Evolutionary conservation across 2,113 vertebrate species (phyloP), one percentile per base, ranked within the genome.

Genomic region (Harpagus bidentatus): DNA sequence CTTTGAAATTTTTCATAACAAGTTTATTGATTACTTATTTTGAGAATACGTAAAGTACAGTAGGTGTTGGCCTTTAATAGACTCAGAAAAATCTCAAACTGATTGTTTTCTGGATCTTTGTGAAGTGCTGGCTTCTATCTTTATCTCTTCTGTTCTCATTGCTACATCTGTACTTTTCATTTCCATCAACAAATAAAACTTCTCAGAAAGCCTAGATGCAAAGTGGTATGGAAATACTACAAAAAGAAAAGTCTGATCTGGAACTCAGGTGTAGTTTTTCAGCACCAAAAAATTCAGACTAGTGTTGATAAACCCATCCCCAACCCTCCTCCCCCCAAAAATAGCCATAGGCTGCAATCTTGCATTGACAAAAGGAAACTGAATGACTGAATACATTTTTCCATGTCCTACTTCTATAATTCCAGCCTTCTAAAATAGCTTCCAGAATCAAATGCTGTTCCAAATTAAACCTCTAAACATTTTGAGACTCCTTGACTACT

Each of bases 251-350:
- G 29, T n/a, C 21, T 76, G 29, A 40, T 65, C 56, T 69, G 69
- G 38, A 86, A 81, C 34, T 77, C 38, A 52, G 45, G 29, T 32
- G 21, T 21, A 86, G 21, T 45, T 69, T 80, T 90, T 56, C 29
- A 81, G 21, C 26, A 50, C 38, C 18, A 47, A 76, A 21, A 90
- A 90, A 76, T 38, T 81, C 16, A 62, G 63, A 40, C 25, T 38
- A 58, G 7, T 56, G 9, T 32, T 15, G 32, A 22, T 58, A 50
- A 70, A 76, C 13, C 14, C 22, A 53, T 11, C 6, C 7, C 36
- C 21, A 26, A 0, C 2, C 2, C 6, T 1, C 4, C 8, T 21
- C 6, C 34, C 38, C 3, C 2, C 18, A 16, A 43, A 42, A 34
- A 45, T 12, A 71, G 11, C 22, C 26, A 4, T 34, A 89, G 73